Evolutionary conservation across 1,140 invertebrate genomes (phyloP), one percentile per base, ranked within the genome.

Genomic region (Drosophila funebris): DNA sequence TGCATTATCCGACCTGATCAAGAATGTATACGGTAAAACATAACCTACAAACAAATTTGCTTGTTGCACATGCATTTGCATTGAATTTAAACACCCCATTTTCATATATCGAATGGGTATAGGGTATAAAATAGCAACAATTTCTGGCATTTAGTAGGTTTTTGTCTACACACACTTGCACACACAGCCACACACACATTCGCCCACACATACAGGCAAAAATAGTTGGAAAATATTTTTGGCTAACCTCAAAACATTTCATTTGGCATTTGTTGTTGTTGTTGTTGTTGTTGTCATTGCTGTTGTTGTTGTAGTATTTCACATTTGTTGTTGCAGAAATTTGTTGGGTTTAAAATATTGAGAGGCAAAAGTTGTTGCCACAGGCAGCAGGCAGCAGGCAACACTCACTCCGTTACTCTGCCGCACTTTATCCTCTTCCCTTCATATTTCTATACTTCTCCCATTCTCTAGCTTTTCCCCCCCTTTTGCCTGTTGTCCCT

Each of bases 171-270:
- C 57, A 41, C 41, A 27, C 58, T 41, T 24, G 62, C 75, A 61
- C 71, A 64, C 53, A 48, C 33, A 36, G 3, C 22, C 39, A 37
- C 36, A 36, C 4, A 14, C 36, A 52, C 50, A n/a, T n/a, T n/a
- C n/a, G n/a, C n/a, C n/a, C 36, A 36, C 4, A 14, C 36, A 52
- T 39, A 36, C 24, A 20, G 37, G 41, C 13, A 67, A 81, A 80
- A 22, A 48, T 64, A 76, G 81, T 56, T 67, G 62, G 11, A 39
- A 81, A 87, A 85, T 85, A 87, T 85, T 87, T 87, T 72, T 72
- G 83, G 83, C 75, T 68, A 87, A 87, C 82, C 82, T 78, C 75
- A 87, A 87, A 71, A 87, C 78, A 87, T 87, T 87, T 87, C 60
- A 78, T 82, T 87, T 73, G 50, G 67, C 24, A 66, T 85, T 87